phyloP scores from a whole-genome alignment of 2,113 vertebrate species.

The Eubucco bourcierii region DNA sequence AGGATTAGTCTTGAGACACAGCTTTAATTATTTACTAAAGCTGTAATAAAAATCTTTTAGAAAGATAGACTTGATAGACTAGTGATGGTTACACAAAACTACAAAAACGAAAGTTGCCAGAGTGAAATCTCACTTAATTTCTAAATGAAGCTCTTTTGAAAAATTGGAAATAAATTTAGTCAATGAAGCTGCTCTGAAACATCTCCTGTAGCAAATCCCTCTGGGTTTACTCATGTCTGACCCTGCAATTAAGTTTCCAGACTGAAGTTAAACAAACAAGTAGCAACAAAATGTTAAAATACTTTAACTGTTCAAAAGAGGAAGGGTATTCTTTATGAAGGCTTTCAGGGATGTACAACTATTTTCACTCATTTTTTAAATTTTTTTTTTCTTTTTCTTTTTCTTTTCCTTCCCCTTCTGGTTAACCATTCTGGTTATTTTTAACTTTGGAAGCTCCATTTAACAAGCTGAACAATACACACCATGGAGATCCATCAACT shows the following conservation, averaged over 20 bases:
- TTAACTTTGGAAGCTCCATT: not conserved
- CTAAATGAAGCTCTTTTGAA: not conserved
- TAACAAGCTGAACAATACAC: not conserved
- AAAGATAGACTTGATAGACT: not conserved
- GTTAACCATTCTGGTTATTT: not conserved
- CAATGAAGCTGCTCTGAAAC: not conserved
- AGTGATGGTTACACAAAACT: not conserved
- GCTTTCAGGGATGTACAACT: not conserved
- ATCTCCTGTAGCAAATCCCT: not conserved
- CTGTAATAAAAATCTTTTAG: not conserved
- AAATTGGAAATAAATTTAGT: not conserved
- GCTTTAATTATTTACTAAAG: not conserved
- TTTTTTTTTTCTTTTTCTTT: too few relatives aligned
- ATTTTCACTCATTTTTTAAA: not conserved
- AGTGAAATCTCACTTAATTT: not conserved
- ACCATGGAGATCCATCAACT: not conserved
- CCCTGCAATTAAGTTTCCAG: not conserved
- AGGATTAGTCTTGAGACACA: not conserved
- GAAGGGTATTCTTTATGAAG: not conserved
- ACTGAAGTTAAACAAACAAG: not conserved
- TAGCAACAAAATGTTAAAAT: not conserved
- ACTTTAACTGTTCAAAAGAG: not conserved
- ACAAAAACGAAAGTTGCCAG: not conserved
- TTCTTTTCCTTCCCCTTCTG: too few relatives aligned
- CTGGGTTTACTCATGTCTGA: not conserved